Evolutionary conservation across 2,888 invertebrate genomes (phyloP).

Genomic region (Sicus ferrugineus): DNA sequence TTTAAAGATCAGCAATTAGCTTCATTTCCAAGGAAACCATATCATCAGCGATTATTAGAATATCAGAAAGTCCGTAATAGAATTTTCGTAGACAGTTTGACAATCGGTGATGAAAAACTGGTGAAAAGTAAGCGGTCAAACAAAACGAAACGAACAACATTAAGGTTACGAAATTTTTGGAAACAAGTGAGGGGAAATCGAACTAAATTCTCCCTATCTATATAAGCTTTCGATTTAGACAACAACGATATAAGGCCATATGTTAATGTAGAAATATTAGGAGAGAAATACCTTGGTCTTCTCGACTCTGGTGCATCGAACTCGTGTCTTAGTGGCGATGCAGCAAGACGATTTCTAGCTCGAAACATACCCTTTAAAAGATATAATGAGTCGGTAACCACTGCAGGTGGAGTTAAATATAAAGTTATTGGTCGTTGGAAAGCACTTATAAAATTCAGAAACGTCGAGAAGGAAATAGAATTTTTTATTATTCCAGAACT

Average conservation of each 20-base stretch:
- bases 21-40: slow-evolving; percentile 21
- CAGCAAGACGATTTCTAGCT: slow-evolving; percentile 25
- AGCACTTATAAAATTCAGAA: slow-evolving; percentile 23
- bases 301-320: slow-evolving; percentile 35
- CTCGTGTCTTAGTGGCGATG: slow-evolving; percentile 31
- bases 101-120: not conserved
- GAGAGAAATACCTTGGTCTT: slow-evolving; percentile 23
- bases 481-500: slow-evolving; percentile 33
- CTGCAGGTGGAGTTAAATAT: slow-evolving; percentile 35
- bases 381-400: slow-evolving; percentile 17
- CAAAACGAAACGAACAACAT: not conserved
- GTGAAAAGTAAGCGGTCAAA: not conserved
- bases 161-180: slow-evolving; percentile 28
- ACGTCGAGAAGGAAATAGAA: slow-evolving; percentile 11
- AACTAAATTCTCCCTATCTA: slow-evolving; percentile 4
- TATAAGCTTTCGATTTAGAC: not conserved
- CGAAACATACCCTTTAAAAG: slow-evolving; percentile 11
- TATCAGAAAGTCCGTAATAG: slow-evolving; percentile 19
- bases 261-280: slow-evolving; percentile 28
- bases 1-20: slow-evolving; percentile 38
- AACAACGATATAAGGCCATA: slow-evolving; percentile 34
- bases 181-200: slow-evolving; percentile 12
- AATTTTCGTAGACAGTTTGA: slow-evolving; percentile 20
- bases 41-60: slow-evolving; percentile 21
- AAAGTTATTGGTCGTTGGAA: slow-evolving; percentile 25